phyloP scores from a whole-genome alignment of 2,113 vertebrate genomes.

The Phoxinus phoxinus region DNA sequence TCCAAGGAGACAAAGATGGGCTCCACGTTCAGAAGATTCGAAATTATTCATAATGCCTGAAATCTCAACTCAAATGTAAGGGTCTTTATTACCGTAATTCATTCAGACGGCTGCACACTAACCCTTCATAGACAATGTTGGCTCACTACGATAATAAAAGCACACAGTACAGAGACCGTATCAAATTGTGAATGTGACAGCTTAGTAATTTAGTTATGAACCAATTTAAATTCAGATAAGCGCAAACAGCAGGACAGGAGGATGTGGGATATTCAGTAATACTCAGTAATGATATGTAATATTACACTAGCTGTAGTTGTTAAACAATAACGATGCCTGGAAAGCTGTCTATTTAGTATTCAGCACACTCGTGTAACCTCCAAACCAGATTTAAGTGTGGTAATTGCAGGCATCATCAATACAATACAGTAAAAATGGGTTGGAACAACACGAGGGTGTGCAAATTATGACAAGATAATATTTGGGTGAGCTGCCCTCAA shows the following conservation, averaged over 20 bases:
- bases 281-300: too few relatives aligned
- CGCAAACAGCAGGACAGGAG: neutral
- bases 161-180: neutral
- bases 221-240: slow-evolving; percentile 22
- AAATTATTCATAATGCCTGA: neutral
- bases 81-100: neutral
- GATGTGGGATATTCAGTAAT: neutral
- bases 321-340: neutral
- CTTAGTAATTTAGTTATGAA: slow-evolving; percentile 12
- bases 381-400: neutral
- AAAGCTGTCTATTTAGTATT: neutral
- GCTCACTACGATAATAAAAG: neutral
- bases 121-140: neutral
- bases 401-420: neutral
- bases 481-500: neutral
- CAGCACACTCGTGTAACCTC: neutral
- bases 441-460: neutral
- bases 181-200: slow-evolving; percentile 5
- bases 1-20: neutral
- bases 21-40: too few relatives aligned
- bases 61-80: slow-evolving; percentile 2
- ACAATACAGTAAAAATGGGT: neutral
- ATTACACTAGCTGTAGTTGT: neutral
- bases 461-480: neutral
- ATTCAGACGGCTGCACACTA: neutral